Evolutionary conservation across 1,140 invertebrate genomes (phyloP), one percentile per base, ranked within the genome.

Genomic region (Aporrectodea caliginosa): DNA sequence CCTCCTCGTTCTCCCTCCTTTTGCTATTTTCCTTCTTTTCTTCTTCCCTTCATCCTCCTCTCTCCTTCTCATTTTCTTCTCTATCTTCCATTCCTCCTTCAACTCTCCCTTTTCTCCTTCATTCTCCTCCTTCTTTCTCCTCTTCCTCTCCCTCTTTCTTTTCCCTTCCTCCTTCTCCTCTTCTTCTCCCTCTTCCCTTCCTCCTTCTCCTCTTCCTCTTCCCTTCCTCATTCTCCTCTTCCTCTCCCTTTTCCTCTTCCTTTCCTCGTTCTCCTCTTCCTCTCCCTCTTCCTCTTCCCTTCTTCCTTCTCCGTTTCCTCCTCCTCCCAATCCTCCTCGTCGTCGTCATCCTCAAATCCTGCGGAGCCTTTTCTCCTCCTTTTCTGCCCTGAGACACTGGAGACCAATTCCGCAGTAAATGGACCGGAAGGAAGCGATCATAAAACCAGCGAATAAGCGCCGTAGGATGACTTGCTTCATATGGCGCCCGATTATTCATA

Each of bases 1-100:
- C n/a, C n/a, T n/a, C n/a, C n/a, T n/a, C n/a, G n/a, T n/a, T n/a
- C n/a, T n/a, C n/a, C n/a, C n/a, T n/a, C n/a, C n/a, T n/a, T n/a
- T n/a, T n/a, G n/a, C n/a, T n/a, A n/a, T n/a, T n/a, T n/a, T n/a
- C n/a, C n/a, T n/a, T n/a, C n/a, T n/a, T n/a, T n/a, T n/a, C n/a
- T n/a, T n/a, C n/a, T n/a, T n/a, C n/a, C n/a, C n/a, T n/a, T n/a
- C n/a, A n/a, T n/a, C n/a, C n/a, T n/a, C n/a, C n/a, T n/a, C n/a
- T n/a, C n/a, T n/a, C n/a, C n/a, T n/a, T n/a, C 43, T 12, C 30
- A 12, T 77, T 34, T 58, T 77, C 76, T 77, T 22, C 35, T 69
- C 12, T 77, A 22, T 69, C 30, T 73, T 16, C 35, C 69, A 16
- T 2, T 22, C n/a, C 22, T n/a, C 29, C 2, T 27, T 34, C 0